Conservation (phyloP, 2,113 vertebrate species). For the Antidorcas marsupialis region DNA sequence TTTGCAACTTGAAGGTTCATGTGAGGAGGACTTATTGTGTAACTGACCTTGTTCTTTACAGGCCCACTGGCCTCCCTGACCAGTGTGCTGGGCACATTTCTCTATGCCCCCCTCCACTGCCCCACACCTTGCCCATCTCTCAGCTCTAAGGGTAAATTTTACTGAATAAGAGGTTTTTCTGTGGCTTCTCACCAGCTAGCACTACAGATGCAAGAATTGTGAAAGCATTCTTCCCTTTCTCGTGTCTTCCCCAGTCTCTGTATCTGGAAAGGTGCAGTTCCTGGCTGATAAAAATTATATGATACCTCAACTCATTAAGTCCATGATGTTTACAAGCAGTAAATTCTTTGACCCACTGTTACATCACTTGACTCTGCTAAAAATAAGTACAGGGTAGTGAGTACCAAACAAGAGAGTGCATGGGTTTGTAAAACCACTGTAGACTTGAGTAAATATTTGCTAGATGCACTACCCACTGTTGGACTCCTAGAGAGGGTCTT, state of each 20-base stretch:
- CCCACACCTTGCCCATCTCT: not conserved
- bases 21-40: not conserved
- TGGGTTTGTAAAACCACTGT: not conserved
- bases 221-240: not conserved
- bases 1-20: not conserved
- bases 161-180: not conserved
- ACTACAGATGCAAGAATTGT: not conserved
- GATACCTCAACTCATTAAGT: not conserved
- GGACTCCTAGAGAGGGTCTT: not conserved
- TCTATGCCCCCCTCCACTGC: not conserved
- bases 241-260: not conserved
- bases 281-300: not conserved
- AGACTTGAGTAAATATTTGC: not conserved
- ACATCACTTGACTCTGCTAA: not conserved
- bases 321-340: not conserved
- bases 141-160: not conserved
- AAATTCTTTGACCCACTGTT: not conserved
- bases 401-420: not conserved
- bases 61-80: fast-evolving
- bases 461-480: not conserved
- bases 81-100: fast-evolving
- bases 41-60: not conserved
- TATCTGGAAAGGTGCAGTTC: not conserved
- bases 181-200: not conserved
- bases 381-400: not conserved